phyloP scores from a whole-genome alignment of 2,113 vertebrate genomes.

The Sardina pilchardus region DNA sequence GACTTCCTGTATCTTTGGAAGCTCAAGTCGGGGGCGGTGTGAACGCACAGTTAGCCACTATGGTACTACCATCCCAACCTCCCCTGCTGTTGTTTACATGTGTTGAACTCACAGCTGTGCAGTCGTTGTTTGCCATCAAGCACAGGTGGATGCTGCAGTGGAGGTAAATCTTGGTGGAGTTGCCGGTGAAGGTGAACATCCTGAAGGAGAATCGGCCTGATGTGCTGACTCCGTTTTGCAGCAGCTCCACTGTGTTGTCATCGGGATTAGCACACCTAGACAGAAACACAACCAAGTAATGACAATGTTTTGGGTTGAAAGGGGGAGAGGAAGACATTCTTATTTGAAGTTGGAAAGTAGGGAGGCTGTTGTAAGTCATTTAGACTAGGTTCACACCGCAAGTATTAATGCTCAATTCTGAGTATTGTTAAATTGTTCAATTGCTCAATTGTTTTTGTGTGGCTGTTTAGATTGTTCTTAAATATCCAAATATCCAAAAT shows the following conservation, averaged over 20 bases:
- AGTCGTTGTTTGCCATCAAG: slow-evolving; percentile 40
- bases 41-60: too few species aligned
- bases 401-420: too few species aligned
- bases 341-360: too few species aligned
- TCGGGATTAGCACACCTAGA: slow-evolving; percentile 63
- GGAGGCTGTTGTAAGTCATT: too few species aligned
- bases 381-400: too few species aligned
- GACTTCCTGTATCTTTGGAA: too few species aligned
- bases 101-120: slow-evolving; percentile 55
- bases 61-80: background rate
- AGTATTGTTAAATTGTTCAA: too few species aligned
- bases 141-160: slow-evolving; percentile 69
- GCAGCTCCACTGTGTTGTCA: slow-evolving; percentile 57
- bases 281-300: background rate
- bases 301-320: background rate
- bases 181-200: slow-evolving; percentile 60
- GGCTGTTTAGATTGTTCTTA: too few species aligned
- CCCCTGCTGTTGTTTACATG: background rate
- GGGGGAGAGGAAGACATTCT: background rate
- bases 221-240: slow-evolving; percentile 61
- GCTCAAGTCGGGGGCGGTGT: too few species aligned
- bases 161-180: slow-evolving; percentile 54
- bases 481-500: too few species aligned
- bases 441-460: too few species aligned
- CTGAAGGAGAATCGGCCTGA: slow-evolving; percentile 65